phyloP scores from a whole-genome alignment of 2,888 invertebrate genomes.

The Halictus ligatus region DNA sequence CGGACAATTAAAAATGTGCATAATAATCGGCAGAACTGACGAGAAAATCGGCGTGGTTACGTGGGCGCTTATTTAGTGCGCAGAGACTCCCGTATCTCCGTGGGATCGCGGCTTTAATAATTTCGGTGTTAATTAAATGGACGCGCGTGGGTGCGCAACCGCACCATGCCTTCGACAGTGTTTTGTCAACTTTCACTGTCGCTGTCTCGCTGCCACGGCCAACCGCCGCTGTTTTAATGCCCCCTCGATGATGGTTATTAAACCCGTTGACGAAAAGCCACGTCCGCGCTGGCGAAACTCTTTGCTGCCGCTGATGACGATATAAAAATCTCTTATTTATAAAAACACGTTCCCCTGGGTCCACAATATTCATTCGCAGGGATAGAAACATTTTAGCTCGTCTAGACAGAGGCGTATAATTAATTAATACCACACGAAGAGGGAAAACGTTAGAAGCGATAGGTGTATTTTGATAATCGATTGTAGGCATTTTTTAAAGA shows the following conservation, averaged over 20 bases:
- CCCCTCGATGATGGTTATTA: slow-evolving; percentile 56
- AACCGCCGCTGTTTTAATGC: slow-evolving; percentile 40
- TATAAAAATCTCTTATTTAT: too few relatives aligned
- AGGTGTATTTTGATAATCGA: too few relatives aligned
- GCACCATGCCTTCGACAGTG: slow-evolving; percentile 46
- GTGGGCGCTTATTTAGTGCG: slow-evolving; percentile 68
- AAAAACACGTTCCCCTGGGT: too few relatives aligned
- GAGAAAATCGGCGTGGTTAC: slow-evolving; percentile 53
- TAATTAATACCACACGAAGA: too few relatives aligned
- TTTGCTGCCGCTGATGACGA: not conserved
- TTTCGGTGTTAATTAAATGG: slow-evolving; percentile 72
- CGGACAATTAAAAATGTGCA: slow-evolving; percentile 69
- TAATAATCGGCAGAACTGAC: slow-evolving; percentile 56
- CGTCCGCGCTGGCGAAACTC: slow-evolving; percentile 50
- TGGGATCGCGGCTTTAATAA: slow-evolving; percentile 62
- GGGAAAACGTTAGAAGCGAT: too few relatives aligned
- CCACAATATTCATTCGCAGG: too few relatives aligned
- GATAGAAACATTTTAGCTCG: too few relatives aligned
- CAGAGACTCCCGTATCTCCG: slow-evolving; percentile 32
- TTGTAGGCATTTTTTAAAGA: too few relatives aligned
- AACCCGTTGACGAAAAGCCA: slow-evolving; percentile 50
- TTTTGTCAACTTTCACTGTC: slow-evolving; percentile 73
- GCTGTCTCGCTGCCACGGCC: slow-evolving; percentile 25
- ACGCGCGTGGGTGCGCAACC: slow-evolving; percentile 67
- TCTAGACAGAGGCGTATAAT: too few relatives aligned